phyloP scores from a whole-genome alignment of 2,113 vertebrate genomes.

The Paramisgurnus dabryanus region DNA sequence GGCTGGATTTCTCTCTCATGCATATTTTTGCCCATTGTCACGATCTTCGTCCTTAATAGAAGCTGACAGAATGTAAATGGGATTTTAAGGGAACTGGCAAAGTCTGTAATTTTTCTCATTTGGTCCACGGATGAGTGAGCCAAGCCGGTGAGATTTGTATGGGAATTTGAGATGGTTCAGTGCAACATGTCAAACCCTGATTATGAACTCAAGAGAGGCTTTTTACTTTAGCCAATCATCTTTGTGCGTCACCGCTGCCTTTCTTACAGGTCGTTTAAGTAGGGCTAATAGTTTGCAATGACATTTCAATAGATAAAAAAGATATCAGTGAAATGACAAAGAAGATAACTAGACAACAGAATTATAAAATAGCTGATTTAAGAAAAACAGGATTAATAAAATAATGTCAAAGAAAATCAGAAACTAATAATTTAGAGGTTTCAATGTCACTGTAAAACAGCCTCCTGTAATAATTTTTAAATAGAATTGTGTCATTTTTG shows the following conservation, averaged over 20 bases:
- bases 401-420: conserved; percentile 1
- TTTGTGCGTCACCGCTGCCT: conserved; percentile 57
- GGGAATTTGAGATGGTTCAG: conserved; percentile 78
- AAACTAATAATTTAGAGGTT: neutral
- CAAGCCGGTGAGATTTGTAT: conserved; percentile 78
- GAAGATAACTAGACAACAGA: conserved; percentile 13
- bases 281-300: neutral
- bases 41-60: conserved; percentile 76
- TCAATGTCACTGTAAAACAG: neutral
- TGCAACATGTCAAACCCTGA: conserved; percentile 80
- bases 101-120: conserved; percentile 86
- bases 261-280: conserved; percentile 3
- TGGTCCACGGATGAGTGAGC: conserved; percentile 83
- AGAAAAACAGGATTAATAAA: neutral
- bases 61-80: conserved; percentile 90
- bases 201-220: conserved; percentile 58
- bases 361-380: neutral
- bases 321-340: conserved; percentile 26
- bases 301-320: conserved; percentile 1
- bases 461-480: no score
- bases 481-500: no score
- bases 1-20: conserved; percentile 63
- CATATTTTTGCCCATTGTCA: conserved; percentile 70
- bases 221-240: conserved; percentile 49
- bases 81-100: conserved; percentile 82